A percentile compares a stretch with the other conserved stretches of the same genome.
Conservation (phyloP, 2,113 vertebrate species). For the Mustelus asterias region DNA sequence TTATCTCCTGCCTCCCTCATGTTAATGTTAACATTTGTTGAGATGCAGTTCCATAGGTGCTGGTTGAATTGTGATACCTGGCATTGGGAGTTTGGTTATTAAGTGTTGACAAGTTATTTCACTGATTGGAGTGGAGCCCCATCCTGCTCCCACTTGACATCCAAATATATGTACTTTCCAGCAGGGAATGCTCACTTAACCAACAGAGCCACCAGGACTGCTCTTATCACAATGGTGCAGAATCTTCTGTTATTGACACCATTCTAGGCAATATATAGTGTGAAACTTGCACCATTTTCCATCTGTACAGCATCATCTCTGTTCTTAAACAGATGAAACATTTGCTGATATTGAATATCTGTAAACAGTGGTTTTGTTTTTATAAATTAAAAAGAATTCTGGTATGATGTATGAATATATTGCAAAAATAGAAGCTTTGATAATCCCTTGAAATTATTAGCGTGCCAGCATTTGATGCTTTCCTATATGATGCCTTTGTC, state of each 20-base stretch:
- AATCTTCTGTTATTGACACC: background rate
- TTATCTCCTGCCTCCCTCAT: background rate
- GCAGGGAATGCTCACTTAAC: background rate
- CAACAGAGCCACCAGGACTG: background rate
- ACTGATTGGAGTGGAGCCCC: background rate
- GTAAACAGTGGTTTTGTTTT: background rate
- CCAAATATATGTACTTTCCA: background rate
- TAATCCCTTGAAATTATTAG: background rate
- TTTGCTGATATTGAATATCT: background rate
- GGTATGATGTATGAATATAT: background rate
- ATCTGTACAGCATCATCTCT: background rate
- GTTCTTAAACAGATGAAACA: background rate
- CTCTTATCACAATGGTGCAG: background rate
- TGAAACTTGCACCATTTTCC: background rate
- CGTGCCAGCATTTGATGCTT: background rate
- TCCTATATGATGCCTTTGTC: background rate
- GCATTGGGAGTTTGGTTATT: background rate
- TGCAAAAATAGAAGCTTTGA: background rate
- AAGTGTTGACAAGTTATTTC: background rate
- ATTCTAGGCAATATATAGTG: background rate
- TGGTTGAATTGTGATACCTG: background rate
- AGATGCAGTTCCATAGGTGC: background rate
- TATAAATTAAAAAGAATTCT: background rate
- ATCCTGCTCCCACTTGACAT: background rate
- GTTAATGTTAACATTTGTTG: background rate